Evolutionary conservation across 2,113 vertebrate species (phyloP).

Genomic region (Cichladusa arquata): DNA sequence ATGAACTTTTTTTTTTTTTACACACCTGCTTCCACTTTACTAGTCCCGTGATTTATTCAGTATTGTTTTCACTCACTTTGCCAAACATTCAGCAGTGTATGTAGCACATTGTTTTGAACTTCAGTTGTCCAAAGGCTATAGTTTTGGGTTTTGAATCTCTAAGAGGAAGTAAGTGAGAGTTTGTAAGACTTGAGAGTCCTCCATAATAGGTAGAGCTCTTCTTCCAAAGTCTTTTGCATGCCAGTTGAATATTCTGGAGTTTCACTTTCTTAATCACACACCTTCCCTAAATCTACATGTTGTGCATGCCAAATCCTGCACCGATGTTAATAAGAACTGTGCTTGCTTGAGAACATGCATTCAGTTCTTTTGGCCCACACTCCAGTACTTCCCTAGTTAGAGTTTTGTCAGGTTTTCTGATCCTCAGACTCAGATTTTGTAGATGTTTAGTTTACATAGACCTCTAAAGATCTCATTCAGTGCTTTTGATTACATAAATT

Average conservation of each 20-base stretch:
- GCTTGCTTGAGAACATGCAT: not conserved
- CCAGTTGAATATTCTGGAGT: not conserved
- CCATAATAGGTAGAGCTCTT: not conserved
- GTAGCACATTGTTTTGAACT: not conserved
- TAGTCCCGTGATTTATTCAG: not conserved
- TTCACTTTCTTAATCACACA: not conserved
- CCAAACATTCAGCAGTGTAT: not conserved
- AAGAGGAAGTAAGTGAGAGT: not conserved
- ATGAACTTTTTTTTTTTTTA: not conserved
- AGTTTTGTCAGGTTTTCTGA: not conserved
- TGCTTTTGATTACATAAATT: not conserved
- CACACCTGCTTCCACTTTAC: not conserved
- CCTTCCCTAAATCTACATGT: not conserved
- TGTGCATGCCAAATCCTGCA: not conserved
- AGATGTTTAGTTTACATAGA: not conserved
- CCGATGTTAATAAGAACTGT: not conserved
- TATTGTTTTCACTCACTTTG: not conserved
- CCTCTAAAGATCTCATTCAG: not conserved
- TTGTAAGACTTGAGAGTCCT: not conserved
- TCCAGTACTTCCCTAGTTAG: not conserved
- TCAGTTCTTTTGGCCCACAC: not conserved
- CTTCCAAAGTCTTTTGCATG: not conserved
- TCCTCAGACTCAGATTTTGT: not conserved
- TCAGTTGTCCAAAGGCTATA: not conserved
- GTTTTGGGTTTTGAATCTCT: not conserved